phyloP scores from a whole-genome alignment of 2,113 vertebrate species.

The Microtus oregoni region DNA sequence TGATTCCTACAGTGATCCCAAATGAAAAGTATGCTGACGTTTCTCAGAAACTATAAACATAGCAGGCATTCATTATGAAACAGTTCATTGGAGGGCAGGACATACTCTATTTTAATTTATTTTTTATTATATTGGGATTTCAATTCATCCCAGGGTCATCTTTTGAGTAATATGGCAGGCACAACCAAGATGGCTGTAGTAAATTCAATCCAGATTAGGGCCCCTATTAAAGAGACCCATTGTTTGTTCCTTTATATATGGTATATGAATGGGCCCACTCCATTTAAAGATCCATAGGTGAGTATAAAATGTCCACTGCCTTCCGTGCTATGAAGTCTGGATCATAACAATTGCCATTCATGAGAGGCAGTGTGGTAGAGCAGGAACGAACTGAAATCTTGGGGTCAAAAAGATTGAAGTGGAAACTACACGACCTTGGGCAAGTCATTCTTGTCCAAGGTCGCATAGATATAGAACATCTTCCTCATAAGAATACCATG shows the following conservation, averaged over 20 bases:
- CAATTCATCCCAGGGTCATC: background rate
- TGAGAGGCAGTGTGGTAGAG: background rate
- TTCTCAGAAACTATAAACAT: background rate
- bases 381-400: background rate
- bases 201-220: background rate
- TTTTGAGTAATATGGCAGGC: background rate
- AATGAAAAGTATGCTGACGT: background rate
- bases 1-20: background rate
- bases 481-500: slow-evolving; percentile 14
- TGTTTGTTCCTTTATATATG: background rate
- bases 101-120: background rate
- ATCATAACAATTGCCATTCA: background rate
- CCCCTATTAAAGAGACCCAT: background rate
- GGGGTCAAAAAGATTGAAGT: background rate
- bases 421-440: background rate
- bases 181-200: background rate
- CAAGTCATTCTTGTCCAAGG: background rate
- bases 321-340: slow-evolving; percentile 5
- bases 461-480: background rate
- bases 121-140: background rate
- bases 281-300: background rate
- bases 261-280: background rate
- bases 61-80: background rate
- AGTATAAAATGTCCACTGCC: slow-evolving; percentile 7
- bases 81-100: background rate